These are phyloP conservation scores for Thereva nobilitata DNA, from an alignment of 2,888 invertebrate genomes.

Conservation along the genomic window DNA sequence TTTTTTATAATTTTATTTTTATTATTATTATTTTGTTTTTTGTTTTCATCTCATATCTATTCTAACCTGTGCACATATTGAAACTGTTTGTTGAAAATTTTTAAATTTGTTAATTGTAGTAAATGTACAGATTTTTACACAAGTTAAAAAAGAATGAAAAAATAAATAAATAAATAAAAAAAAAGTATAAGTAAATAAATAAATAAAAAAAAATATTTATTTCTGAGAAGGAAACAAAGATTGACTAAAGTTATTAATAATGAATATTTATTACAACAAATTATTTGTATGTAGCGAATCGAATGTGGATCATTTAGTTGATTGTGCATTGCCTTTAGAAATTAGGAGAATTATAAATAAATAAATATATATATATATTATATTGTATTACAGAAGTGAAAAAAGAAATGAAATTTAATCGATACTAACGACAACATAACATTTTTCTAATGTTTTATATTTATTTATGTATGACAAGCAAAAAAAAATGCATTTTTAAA, in stretches of 20 bases:
- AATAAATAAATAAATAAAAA: not conserved
- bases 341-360: not conserved
- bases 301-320: slow-evolving; percentile 30
- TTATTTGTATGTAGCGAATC: not conserved
- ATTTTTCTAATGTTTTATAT: slow-evolving; percentile 35
- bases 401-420: slow-evolving; percentile 17
- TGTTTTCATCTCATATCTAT: slow-evolving; percentile 12
- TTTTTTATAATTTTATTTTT: slow-evolving; percentile 19
- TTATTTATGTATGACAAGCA: slow-evolving; percentile 35
- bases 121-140: slow-evolving; percentile 31
- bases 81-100: slow-evolving; percentile 29
- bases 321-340: slow-evolving; percentile 34
- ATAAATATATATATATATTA: not conserved
- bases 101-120: slow-evolving; percentile 30
- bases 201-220: not conserved
- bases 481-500: slow-evolving; percentile 25
- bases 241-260: slow-evolving; percentile 23
- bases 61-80: slow-evolving; percentile 10
- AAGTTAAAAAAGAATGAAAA: slow-evolving; percentile 13
- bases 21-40: slow-evolving; percentile 15
- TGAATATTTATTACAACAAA: slow-evolving; percentile 25
- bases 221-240: slow-evolving; percentile 23
- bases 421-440: slow-evolving; percentile 31
- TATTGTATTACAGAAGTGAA: not conserved
- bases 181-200: not conserved